A percentile compares a stretch with the other conserved stretches of the same genome.
Conservation (phyloP, 2,888 invertebrate species). For the Rotaria socialis region DNA sequence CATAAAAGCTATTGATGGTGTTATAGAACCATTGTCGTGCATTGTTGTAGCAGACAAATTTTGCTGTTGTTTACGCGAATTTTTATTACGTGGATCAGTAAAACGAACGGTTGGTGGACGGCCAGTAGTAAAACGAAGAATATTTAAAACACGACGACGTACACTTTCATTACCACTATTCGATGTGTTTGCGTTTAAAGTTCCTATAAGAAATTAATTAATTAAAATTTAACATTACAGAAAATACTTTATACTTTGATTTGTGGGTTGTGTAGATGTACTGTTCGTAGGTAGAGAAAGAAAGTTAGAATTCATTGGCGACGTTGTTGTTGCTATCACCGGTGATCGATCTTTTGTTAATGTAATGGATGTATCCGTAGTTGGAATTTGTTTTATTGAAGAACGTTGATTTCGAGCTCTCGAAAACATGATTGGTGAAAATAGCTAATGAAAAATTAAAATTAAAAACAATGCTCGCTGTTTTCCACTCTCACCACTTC, state of each 20-base stretch:
- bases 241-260: background rate
- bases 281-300: background rate
- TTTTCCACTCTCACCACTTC: background rate
- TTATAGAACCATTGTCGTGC: background rate
- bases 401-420: background rate
- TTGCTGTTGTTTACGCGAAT: background rate
- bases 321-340: background rate
- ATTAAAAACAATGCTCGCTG: background rate
- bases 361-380: background rate
- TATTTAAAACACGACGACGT: background rate
- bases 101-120: conserved; percentile 12
- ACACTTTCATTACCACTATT: conserved; percentile 8
- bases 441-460: background rate
- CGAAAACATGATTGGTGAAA: background rate
- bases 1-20: background rate
- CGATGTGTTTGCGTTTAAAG: background rate
- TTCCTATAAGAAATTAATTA: background rate
- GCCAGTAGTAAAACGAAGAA: background rate
- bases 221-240: too few species aligned
- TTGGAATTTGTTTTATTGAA: background rate
- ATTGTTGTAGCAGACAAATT: background rate
- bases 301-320: background rate
- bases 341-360: conserved; percentile 7
- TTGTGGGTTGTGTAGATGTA: background rate
- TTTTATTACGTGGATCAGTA: conserved; percentile 3